These are phyloP conservation scores for Crypturellus undulatus DNA, from an alignment of 2,113 vertebrate species.

Conservation along the genomic window DNA sequence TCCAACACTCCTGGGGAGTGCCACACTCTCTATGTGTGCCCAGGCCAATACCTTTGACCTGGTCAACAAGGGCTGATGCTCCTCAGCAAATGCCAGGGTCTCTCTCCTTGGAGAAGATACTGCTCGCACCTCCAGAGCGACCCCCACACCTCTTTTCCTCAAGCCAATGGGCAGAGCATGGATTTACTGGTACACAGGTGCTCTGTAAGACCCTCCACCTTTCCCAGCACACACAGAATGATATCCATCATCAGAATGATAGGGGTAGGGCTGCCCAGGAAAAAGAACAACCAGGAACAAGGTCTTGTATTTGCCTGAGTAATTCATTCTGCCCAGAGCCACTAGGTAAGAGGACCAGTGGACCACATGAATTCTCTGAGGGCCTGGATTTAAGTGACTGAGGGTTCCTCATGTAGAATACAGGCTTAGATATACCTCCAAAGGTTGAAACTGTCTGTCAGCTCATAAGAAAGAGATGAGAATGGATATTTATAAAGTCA, in stretches of 20 bases:
- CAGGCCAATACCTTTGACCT: too few species aligned
- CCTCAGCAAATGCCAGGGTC: not conserved
- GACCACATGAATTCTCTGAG: not conserved
- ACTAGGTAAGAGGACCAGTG: not conserved
- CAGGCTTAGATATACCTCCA: not conserved
- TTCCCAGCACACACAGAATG: not conserved
- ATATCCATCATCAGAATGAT: not conserved
- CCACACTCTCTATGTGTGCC: not conserved
- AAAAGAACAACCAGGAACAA: fast-evolving
- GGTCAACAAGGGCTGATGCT: not conserved
- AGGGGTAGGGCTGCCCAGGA: not conserved
- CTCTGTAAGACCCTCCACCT: not conserved
- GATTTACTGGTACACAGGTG: not conserved
- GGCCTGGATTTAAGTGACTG: not conserved
- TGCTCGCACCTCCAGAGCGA: not conserved
- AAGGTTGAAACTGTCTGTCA: not conserved
- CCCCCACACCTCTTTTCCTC: not conserved
- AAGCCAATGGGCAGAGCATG: not conserved
- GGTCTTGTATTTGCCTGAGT: not conserved
- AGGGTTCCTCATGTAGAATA: not conserved
- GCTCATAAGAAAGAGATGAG: not conserved
- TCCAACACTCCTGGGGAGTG: too few species aligned
- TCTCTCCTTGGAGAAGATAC: not conserved
- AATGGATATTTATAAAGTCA: not conserved
- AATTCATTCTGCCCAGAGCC: not conserved